Evolutionary conservation across 1,140 invertebrate genomes (phyloP).

Genomic region (Trinorchestia longiramus): DNA sequence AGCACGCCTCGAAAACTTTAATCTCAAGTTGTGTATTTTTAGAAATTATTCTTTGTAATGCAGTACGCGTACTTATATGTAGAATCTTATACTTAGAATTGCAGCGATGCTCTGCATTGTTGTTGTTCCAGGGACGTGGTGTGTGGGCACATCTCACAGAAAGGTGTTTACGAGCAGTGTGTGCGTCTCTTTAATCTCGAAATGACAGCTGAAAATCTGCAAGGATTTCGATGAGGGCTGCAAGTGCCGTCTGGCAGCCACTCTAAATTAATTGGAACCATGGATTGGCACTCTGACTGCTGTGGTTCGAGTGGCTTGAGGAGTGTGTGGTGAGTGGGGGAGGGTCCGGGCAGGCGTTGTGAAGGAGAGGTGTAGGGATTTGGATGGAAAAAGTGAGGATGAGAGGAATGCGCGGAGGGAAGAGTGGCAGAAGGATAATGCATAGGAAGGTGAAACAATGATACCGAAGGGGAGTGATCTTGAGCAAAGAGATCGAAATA

Average conservation of each 20-base stretch:
- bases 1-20: not conserved
- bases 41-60: not conserved
- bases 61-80: not conserved
- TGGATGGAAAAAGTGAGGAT: not conserved
- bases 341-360: not conserved
- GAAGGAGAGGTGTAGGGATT: not conserved
- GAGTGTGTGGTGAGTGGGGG: not conserved
- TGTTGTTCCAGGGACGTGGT: not conserved
- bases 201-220: slow-evolving; percentile 42
- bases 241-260: slow-evolving; percentile 43
- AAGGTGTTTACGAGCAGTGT: slow-evolving; percentile 34
- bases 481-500: not conserved
- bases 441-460: not conserved
- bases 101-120: not conserved
- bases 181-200: not conserved
- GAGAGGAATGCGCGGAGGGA: not conserved
- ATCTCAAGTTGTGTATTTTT: not conserved
- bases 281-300: slow-evolving; percentile 36
- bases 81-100: not conserved
- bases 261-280: slow-evolving; percentile 43
- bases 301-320: slow-evolving; percentile 18
- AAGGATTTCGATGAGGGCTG: slow-evolving; percentile 23
- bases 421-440: not conserved
- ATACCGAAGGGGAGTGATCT: not conserved
- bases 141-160: not conserved